Evolutionary conservation across 2,113 vertebrate genomes (phyloP).

Genomic region (Tetrax tetrax): DNA sequence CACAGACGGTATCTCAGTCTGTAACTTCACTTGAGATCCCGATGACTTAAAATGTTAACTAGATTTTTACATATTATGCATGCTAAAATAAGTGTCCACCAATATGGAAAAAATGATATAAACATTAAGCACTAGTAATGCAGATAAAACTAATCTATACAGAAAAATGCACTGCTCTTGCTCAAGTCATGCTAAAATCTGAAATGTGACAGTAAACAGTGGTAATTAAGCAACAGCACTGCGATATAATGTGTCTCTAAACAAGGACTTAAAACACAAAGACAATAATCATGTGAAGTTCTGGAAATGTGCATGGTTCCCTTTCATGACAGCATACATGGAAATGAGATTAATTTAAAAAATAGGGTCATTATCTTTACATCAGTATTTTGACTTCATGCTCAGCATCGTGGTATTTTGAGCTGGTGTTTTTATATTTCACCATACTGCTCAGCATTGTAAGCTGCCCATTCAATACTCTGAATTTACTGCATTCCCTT

Average conservation of each 20-base stretch:
- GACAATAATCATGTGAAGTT: neutral
- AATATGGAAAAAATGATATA: fast-evolving
- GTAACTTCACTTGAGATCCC: neutral
- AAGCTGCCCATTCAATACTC: neutral
- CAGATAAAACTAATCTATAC: fast-evolving
- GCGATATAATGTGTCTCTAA: neutral
- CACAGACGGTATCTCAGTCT: fast-evolving
- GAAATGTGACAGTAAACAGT: neutral
- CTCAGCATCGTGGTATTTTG: neutral
- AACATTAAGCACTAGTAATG: too few species aligned
- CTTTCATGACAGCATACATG: neutral
- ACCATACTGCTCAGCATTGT: neutral
- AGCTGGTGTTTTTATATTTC: neutral
- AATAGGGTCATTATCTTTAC: fast-evolving
- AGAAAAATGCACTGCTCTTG: neutral
- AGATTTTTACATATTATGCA: neutral
- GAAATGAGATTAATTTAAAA: neutral
- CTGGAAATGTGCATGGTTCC: neutral
- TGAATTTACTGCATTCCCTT: neutral
- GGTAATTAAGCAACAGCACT: neutral
- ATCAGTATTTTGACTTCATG: neutral
- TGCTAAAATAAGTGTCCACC: neutral
- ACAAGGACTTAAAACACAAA: neutral
- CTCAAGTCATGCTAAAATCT: neutral
- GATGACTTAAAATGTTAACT: too few species aligned